phyloP scores from a whole-genome alignment of 2,888 invertebrate genomes.

The Lissonota sp. region DNA sequence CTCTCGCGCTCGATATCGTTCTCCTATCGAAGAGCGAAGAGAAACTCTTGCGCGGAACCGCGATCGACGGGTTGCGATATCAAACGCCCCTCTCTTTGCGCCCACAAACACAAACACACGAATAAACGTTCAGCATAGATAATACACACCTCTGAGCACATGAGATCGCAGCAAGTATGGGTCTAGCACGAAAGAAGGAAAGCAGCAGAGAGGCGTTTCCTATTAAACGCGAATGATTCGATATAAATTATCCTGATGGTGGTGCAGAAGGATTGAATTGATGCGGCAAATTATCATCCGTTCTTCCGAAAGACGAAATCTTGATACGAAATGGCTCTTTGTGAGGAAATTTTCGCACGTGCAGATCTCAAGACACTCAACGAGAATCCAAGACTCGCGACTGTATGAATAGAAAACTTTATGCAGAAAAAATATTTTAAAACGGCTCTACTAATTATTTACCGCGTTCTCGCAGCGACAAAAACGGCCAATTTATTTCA shows the following conservation, averaged over 20 bases:
- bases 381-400: conserved; percentile 45
- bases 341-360: too few relatives aligned
- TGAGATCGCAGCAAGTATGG: too few relatives aligned
- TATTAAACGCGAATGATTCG: conserved; percentile 56
- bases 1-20: conserved; percentile 38
- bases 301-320: conserved; percentile 27
- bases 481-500: too few relatives aligned
- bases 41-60: conserved; percentile 51
- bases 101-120: conserved; percentile 1
- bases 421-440: conserved; percentile 4
- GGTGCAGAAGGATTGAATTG: neutral
- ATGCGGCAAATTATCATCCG: conserved; percentile 38
- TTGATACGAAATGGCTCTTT: too few relatives aligned
- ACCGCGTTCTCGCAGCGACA: too few relatives aligned
- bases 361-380: too few relatives aligned
- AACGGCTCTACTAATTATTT: too few relatives aligned
- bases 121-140: neutral
- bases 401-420: conserved; percentile 36
- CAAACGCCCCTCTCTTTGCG: conserved; percentile 33
- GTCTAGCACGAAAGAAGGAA: neutral
- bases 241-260: conserved; percentile 33
- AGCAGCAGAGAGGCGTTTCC: conserved; percentile 19
- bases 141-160: conserved; percentile 13
- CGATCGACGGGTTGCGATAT: conserved; percentile 63
- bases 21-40: conserved; percentile 58